Evolutionary conservation across 1,140 invertebrate genomes (phyloP).

Genomic region (Cyrtorhinus lividipennis): DNA sequence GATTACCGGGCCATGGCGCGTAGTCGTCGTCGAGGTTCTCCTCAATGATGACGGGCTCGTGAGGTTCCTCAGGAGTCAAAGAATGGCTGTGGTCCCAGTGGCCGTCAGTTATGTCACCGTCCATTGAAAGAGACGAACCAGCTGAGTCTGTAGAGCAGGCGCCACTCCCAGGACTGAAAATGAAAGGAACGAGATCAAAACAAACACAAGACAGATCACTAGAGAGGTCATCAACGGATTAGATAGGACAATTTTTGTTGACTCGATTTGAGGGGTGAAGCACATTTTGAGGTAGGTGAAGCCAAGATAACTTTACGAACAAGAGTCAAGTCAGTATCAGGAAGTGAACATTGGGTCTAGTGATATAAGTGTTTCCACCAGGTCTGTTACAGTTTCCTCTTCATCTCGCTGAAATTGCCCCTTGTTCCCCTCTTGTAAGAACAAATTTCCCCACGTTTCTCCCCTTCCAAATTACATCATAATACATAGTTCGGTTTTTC

Average conservation of each 20-base stretch:
- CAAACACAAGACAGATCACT: background rate
- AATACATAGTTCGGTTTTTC: too few species aligned
- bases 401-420: too few species aligned
- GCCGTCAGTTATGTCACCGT: conserved; percentile 35
- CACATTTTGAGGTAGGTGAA: background rate
- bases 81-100: conserved; percentile 34
- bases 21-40: conserved; percentile 45
- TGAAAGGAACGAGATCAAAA: conserved; percentile 9
- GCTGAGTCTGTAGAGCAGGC: conserved; percentile 52
- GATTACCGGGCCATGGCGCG: conserved; percentile 31
- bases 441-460: too few species aligned
- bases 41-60: conserved; percentile 46
- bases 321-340: too few species aligned
- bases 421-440: too few species aligned
- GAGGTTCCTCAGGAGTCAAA: conserved; percentile 48
- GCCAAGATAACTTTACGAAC: too few species aligned
- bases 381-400: too few species aligned
- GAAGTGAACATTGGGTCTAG: too few species aligned
- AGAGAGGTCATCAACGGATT: background rate
- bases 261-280: background rate
- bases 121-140: conserved; percentile 51
- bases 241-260: background rate
- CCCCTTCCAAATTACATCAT: too few species aligned
- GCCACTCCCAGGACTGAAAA: conserved; percentile 32
- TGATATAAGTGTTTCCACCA: too few species aligned